Evolutionary conservation across 1,140 invertebrate genomes (phyloP), one percentile per base, ranked within the genome.

Genomic region (Papilio polyxenes): DNA sequence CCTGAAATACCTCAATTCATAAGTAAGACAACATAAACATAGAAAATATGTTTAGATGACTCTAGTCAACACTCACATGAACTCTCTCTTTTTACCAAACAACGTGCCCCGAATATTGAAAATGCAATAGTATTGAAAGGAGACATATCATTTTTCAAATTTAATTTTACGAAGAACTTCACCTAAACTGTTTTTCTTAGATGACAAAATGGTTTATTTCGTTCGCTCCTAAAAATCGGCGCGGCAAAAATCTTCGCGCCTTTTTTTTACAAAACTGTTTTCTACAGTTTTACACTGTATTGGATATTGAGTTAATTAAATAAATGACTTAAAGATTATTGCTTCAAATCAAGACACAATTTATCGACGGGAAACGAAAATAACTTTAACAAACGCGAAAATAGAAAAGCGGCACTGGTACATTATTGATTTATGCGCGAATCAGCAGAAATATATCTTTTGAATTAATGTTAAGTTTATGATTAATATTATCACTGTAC

Each of bases 371-470:
- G 87, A 82, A 83, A 87, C 15, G 82, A 84, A 88, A 85, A 84
- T 87, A 89, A 88, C 72, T 82, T 85, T 86, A 87, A 83, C 75
- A 82, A 83, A 82, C 81, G 84, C 82, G 83, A 89, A 93, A 93
- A 90, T 90, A 92, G 93, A 93, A 93, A 91, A 92, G 92, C 92
- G 92, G 93, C 92, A 92, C 89, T 83, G 83, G 72, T 76, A 87
- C 85, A 88, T 89, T 93, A 94, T 94, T 84, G 93, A 94, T 94
- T 93, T 90, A 89, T 92, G 87, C 89, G 85, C 87, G 86, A 86
- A 84, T 84, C 85, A 86, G 85, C 80, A 83, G 75, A 87, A 84
- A 82, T 82, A 80, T 89, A 84, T 87, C 82, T 87, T 83, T 87
- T 75, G 87, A 82, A 88, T 89, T 84, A 83, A 76, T 83, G 82